Evolutionary conservation across 1,140 invertebrate genomes (phyloP).

Genomic region (Drosophila malerkotliana): DNA sequence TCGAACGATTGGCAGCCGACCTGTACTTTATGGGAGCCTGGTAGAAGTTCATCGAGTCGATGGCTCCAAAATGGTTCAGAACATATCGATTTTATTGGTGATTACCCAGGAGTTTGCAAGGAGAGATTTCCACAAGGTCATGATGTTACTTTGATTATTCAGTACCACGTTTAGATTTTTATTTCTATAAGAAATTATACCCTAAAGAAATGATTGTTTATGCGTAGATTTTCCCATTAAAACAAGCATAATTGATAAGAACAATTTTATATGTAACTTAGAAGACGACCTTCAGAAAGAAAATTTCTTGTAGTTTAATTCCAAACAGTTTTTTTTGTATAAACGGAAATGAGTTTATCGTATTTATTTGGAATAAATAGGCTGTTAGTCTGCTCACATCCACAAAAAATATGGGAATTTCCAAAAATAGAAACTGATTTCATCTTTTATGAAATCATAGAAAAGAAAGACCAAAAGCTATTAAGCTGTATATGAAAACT

Average conservation of each 20-base stretch:
- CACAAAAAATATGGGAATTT: background rate
- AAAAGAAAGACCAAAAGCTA: background rate
- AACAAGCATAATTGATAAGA: too few species aligned
- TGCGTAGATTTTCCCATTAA: background rate
- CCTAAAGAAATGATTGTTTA: background rate
- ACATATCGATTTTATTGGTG: conserved; percentile 66
- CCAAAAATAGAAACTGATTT: background rate
- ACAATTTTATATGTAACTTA: too few species aligned
- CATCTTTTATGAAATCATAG: background rate
- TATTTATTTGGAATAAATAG: background rate
- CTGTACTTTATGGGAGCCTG: conserved; percentile 60
- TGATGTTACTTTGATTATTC: background rate
- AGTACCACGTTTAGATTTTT: background rate
- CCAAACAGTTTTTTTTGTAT: too few species aligned
- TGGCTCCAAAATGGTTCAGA: conserved; percentile 57
- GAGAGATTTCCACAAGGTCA: background rate
- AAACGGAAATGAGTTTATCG: background rate
- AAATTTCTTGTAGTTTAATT: too few species aligned
- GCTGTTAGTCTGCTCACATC: background rate
- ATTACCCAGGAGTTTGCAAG: conserved; percentile 1
- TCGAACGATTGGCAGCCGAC: conserved; percentile 61
- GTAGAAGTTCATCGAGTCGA: conserved; percentile 70
- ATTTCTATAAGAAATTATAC: background rate
- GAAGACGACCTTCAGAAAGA: too few species aligned
- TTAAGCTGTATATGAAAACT: conserved; percentile 1